Evolutionary conservation across 2,113 vertebrate genomes (phyloP), one percentile per base, ranked within the genome.

Genomic region (Hippocampus guttulatus): DNA sequence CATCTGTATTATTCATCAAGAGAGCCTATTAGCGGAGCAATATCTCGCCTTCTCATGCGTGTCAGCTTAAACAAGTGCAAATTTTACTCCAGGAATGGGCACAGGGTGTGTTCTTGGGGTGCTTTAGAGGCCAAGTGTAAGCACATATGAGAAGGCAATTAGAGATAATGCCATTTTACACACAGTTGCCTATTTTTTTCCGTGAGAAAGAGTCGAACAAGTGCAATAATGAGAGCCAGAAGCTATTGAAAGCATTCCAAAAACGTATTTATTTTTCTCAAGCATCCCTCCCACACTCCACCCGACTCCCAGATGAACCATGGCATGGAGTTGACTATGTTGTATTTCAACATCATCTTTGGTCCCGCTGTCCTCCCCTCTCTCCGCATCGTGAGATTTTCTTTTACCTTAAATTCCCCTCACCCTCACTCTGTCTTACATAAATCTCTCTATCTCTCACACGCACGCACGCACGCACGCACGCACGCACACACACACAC

Each of bases 111-210:
- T 74, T 69, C 71, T 61, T 64, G 60, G 67, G 84, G 82, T 75
- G 74, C 77, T 81, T 79, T 57, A 84, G 77, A 76, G 80, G 77
- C 71, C 84, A 84, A 58, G 73, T 65, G 70, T 78, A 80, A 73
- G 81, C 76, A 61, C 80, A 81, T 85, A 78, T 81, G 78, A 84
- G 84, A 83, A 78, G 80, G 83, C 76, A 84, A 88, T 90, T 91
- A 88, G 66, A 88, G 80, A 90, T 87, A 84, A 90, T 87, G 81
- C 78, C 83, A 78, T 88, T 90, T 88, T 84, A 87, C 85, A 87
- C 80, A 63, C 82, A 20, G 71, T 84, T 85, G 85, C 84, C 76
- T 85, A 68, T 80, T 84, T 88, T 87, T 74, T 68, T 80, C 33
- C 33, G 76, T 71, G 83, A 85, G 81, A 83, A 89, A 80, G 75